phyloP scores from a whole-genome alignment of 2,888 invertebrate genomes.

The Nycteola revayana region DNA sequence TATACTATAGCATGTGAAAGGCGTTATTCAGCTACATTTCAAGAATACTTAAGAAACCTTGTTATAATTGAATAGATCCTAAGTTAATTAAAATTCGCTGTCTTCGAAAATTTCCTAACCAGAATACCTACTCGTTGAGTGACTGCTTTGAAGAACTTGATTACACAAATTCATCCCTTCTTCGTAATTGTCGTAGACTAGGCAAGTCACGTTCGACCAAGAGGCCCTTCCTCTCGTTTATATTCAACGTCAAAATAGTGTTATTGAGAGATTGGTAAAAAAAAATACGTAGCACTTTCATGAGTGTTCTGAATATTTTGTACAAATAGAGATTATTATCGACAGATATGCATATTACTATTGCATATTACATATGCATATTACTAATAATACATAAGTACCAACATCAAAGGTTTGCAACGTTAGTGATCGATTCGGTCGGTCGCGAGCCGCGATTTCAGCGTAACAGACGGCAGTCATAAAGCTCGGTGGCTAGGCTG shows the following conservation, averaged over 20 bases:
- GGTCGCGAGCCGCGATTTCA: slow-evolving; percentile 13
- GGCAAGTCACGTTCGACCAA: slow-evolving; percentile 46
- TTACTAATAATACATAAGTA: too few species aligned
- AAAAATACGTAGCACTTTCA: slow-evolving; percentile 29
- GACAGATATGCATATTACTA: too few species aligned
- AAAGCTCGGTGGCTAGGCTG: slow-evolving; percentile 15
- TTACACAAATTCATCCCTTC: slow-evolving; percentile 47
- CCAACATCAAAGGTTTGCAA: slow-evolving; percentile 38
- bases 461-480: slow-evolving; percentile 7
- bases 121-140: slow-evolving; percentile 32
- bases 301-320: slow-evolving; percentile 13
- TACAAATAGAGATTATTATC: too few species aligned
- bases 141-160: slow-evolving; percentile 46
- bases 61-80: neutral
- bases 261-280: slow-evolving; percentile 37
- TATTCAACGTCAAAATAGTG: slow-evolving; percentile 42
- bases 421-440: slow-evolving; percentile 40
- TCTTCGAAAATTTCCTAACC: slow-evolving; percentile 26
- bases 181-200: slow-evolving; percentile 41
- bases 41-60: too few species aligned
- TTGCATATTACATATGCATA: too few species aligned
- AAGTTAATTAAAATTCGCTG: slow-evolving; percentile 16
- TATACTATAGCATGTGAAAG: too few species aligned
- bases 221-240: slow-evolving; percentile 37
- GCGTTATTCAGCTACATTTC: too few species aligned